phyloP scores from a whole-genome alignment of 2,888 invertebrate genomes.

The Cheilosia grossa region DNA sequence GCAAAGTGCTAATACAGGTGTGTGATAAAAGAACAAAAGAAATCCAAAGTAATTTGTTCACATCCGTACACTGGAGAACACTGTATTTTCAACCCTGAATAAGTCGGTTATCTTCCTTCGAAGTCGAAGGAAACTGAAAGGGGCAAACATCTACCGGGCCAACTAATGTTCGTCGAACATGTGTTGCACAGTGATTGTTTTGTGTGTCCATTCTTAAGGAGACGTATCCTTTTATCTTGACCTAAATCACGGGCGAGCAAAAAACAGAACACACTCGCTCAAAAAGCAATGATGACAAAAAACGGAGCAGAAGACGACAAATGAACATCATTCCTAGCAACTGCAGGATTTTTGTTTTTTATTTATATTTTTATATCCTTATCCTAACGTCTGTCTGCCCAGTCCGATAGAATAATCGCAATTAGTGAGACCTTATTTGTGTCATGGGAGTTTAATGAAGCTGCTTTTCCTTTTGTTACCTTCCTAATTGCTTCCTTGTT shows the following conservation, averaged over 20 bases:
- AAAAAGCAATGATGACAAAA: neutral
- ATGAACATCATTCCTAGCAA: slow-evolving; percentile 23
- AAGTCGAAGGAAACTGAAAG: neutral
- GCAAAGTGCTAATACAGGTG: too few relatives aligned
- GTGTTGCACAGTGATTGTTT: slow-evolving; percentile 34
- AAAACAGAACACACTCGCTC: slow-evolving; percentile 9
- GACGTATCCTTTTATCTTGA: slow-evolving; percentile 37
- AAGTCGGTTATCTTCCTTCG: slow-evolving; percentile 14
- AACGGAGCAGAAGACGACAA: neutral
- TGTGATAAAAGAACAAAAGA: too few relatives aligned
- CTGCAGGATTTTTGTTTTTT: slow-evolving; percentile 20
- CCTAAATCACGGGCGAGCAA: slow-evolving; percentile 28
- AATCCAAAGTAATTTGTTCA: too few relatives aligned
- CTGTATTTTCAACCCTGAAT: neutral
- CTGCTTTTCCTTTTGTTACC: slow-evolving; percentile 55
- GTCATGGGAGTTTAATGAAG: slow-evolving; percentile 64
- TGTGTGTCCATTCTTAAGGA: slow-evolving; percentile 25
- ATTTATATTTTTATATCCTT: neutral
- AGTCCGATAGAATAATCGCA: slow-evolving; percentile 43
- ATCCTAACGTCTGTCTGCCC: neutral
- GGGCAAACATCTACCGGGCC: slow-evolving; percentile 8
- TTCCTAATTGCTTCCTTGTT: slow-evolving; percentile 57
- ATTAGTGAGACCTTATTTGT: slow-evolving; percentile 62
- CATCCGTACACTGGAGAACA: too few relatives aligned
- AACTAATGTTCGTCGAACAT: slow-evolving; percentile 37